These are phyloP conservation scores for Indri indri DNA, from an alignment of 2,113 vertebrate species.

Conservation along the genomic window DNA sequence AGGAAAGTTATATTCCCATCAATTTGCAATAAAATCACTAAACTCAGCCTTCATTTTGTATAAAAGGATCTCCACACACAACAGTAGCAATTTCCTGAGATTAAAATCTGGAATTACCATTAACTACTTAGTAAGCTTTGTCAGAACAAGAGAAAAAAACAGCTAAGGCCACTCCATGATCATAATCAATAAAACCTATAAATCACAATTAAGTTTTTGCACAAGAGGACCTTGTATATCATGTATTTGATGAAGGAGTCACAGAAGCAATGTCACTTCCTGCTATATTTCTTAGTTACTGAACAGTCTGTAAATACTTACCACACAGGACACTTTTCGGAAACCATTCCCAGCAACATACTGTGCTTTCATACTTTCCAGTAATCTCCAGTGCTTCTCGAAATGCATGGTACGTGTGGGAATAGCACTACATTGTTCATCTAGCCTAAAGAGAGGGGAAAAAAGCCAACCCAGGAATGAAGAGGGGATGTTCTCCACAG, in stretches of 20 bases:
- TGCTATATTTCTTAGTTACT: background rate
- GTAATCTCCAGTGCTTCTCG: constrained; percentile 93
- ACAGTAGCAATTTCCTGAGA: background rate
- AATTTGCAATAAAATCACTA: background rate
- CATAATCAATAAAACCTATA: background rate
- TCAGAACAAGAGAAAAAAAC: background rate
- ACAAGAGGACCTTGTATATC: background rate
- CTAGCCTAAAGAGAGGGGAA: constrained; percentile 85
- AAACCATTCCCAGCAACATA: constrained; percentile 96
- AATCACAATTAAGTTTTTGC: background rate
- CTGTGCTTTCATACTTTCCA: constrained; percentile 98
- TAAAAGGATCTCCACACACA: background rate
- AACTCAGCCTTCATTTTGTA: background rate
- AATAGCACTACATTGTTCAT: constrained; percentile 88
- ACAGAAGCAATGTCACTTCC: background rate
- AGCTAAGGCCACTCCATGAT: background rate
- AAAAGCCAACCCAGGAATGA: background rate
- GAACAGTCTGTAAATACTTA: constrained; percentile 79
- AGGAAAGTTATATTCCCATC: background rate
- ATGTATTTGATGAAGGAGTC: background rate
- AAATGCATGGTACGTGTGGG: constrained; percentile 86
- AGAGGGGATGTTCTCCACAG: background rate
- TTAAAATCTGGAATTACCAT: background rate
- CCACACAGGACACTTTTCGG: constrained; percentile 97
- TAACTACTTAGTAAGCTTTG: background rate